These are phyloP conservation scores for Chloromyia formosa DNA, from an alignment of 2,888 invertebrate species.

Conservation along the genomic window DNA sequence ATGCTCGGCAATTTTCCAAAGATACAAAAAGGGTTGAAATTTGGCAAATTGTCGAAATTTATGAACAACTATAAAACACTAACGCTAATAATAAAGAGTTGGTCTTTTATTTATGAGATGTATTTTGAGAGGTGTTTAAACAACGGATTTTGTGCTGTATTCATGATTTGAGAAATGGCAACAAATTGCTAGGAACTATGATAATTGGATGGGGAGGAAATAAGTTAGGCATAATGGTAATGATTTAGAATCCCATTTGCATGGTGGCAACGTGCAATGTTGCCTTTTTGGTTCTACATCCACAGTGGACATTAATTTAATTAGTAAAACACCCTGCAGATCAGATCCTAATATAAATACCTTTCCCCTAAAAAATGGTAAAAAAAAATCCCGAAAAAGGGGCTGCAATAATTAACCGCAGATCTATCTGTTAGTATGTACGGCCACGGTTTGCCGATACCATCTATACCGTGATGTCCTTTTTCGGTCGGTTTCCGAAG, in stretches of 20 bases:
- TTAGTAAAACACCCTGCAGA: conserved; percentile 17
- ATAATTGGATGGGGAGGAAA: not conserved
- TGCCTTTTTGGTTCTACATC: not conserved
- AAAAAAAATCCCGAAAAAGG: conserved; percentile 1
- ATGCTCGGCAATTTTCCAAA: not conserved
- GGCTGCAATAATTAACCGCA: conserved; percentile 39
- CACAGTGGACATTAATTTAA: conserved; percentile 17
- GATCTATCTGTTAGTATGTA: conserved; percentile 37
- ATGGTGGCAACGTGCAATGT: not conserved
- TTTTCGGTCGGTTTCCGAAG: not conserved
- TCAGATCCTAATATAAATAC: conserved; percentile 19
- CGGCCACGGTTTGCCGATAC: conserved; percentile 5
- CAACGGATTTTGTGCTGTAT: no score
- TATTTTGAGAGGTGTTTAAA: no score
- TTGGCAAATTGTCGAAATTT: no score
- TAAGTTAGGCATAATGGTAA: not conserved
- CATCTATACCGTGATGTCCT: conserved; percentile 19
- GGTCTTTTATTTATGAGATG: no score
- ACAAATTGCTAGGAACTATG: not conserved
- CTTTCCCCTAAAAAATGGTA: not conserved
- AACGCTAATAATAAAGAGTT: no score
- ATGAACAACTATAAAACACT: no score
- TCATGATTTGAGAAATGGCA: no score
- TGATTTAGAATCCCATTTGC: no score
- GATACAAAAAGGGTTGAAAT: not conserved